phyloP scores from a whole-genome alignment of 2,113 vertebrate genomes.

The Dunckerocampus dactyliophorus region DNA sequence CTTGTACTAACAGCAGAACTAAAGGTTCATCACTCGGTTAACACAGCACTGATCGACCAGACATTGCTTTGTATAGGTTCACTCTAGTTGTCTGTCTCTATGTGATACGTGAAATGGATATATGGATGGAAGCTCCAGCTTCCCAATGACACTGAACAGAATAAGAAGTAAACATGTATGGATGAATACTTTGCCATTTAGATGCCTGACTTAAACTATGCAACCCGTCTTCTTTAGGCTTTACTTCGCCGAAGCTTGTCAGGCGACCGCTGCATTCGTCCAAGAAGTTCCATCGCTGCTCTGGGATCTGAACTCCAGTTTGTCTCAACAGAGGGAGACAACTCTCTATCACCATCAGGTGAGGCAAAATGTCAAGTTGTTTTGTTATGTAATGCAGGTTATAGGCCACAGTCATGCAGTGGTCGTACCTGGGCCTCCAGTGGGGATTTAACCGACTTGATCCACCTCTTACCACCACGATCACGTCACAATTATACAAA shows the following conservation, averaged over 20 bases:
- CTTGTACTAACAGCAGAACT: neutral
- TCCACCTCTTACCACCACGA: neutral
- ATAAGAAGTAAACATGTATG: too few species aligned
- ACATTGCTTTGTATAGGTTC: neutral
- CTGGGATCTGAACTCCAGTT: conserved; percentile 73
- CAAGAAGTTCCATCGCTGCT: conserved; percentile 75
- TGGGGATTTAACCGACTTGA: too few species aligned
- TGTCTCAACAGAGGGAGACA: conserved; percentile 57
- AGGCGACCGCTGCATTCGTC: conserved; percentile 78
- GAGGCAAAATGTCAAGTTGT: conserved; percentile 6
- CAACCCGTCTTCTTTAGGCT: conserved; percentile 58
- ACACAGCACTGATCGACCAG: too few species aligned
- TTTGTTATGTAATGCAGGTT: neutral
- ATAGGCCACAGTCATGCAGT: neutral
- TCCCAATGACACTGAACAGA: too few species aligned
- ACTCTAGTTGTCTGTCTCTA: neutral
- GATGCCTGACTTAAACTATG: neutral
- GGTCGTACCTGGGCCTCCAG: too few species aligned
- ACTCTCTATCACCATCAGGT: conserved; percentile 69
- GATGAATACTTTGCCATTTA: neutral
- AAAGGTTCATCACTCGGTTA: too few species aligned
- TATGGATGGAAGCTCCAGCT: too few species aligned
- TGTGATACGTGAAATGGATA: too few species aligned
- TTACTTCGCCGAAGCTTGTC: conserved; percentile 81
- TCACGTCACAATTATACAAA: too few species aligned